These are phyloP conservation scores for Aquatica leii DNA, from an alignment of 2,888 invertebrate genomes.

Conservation along the genomic window DNA sequence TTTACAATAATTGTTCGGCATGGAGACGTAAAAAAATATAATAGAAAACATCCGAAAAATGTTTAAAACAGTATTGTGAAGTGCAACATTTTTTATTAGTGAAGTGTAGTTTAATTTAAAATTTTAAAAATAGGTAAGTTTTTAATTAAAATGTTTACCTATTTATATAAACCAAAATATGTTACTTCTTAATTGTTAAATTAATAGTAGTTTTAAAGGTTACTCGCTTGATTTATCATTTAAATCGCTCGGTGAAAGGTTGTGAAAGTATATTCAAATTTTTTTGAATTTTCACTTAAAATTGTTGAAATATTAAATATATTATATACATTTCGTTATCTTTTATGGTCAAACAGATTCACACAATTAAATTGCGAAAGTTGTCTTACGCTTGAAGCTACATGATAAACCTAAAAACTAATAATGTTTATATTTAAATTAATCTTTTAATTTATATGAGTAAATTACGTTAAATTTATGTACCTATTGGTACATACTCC, in stretches of 20 bases:
- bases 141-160: neutral
- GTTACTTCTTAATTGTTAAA: constrained; percentile 17
- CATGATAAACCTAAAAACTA: neutral
- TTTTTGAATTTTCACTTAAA: constrained; percentile 9
- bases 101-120: constrained; percentile 31
- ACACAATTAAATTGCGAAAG: constrained; percentile 21
- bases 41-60: constrained; percentile 31
- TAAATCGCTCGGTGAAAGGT: constrained; percentile 42
- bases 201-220: constrained; percentile 30
- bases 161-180: constrained; percentile 12
- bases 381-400: constrained; percentile 11
- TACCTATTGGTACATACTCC: too few species aligned
- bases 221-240: constrained; percentile 34
- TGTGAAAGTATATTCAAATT: constrained; percentile 12
- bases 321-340: too few species aligned
- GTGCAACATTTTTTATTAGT: constrained; percentile 30
- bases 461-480: neutral
- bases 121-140: constrained; percentile 19
- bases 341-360: constrained; percentile 22
- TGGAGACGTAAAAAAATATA: constrained; percentile 12
- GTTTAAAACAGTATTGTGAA: constrained; percentile 41
- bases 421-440: constrained; percentile 2
- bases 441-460: neutral
- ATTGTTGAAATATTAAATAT: too few species aligned
- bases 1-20: constrained; percentile 16